Evolutionary conservation across 2,888 invertebrate genomes (phyloP).

Genomic region (Parnassius apollo): DNA sequence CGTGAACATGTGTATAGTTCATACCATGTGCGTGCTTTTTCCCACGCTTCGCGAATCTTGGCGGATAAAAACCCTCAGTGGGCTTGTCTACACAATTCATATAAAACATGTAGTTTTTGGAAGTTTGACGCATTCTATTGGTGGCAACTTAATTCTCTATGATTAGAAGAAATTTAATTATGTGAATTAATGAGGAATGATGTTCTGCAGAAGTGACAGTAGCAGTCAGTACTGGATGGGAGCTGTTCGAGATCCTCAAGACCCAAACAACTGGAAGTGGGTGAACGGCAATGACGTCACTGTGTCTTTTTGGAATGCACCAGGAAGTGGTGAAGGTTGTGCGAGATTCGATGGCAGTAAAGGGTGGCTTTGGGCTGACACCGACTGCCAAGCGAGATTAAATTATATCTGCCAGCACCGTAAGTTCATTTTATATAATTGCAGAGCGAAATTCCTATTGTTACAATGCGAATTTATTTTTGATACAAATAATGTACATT

Average conservation of each 20-base stretch:
- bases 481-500: too few species aligned
- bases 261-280: slow-evolving; percentile 93
- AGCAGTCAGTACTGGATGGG: slow-evolving; percentile 98
- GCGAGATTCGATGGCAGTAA: slow-evolving; percentile 95
- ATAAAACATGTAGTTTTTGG: too few species aligned
- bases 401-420: slow-evolving; percentile 97
- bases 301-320: slow-evolving; percentile 95
- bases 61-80: too few species aligned
- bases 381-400: slow-evolving; percentile 90
- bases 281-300: slow-evolving; percentile 92
- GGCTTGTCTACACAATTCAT: too few species aligned
- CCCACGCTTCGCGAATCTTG: too few species aligned
- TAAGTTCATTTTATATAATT: slow-evolving; percentile 75
- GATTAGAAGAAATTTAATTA: neutral
- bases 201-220: slow-evolving; percentile 86
- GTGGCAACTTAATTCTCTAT: too few species aligned
- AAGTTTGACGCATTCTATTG: too few species aligned
- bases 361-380: slow-evolving; percentile 97
- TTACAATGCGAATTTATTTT: too few species aligned
- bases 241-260: slow-evolving; percentile 90
- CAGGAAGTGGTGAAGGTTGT: slow-evolving; percentile 91
- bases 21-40: too few species aligned
- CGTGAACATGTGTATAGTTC: too few species aligned
- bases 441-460: slow-evolving; percentile 11
- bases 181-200: neutral